These are phyloP conservation scores for Squalus acanthias DNA, from an alignment of 2,797 vertebrate genomes.

Conservation along the genomic window DNA sequence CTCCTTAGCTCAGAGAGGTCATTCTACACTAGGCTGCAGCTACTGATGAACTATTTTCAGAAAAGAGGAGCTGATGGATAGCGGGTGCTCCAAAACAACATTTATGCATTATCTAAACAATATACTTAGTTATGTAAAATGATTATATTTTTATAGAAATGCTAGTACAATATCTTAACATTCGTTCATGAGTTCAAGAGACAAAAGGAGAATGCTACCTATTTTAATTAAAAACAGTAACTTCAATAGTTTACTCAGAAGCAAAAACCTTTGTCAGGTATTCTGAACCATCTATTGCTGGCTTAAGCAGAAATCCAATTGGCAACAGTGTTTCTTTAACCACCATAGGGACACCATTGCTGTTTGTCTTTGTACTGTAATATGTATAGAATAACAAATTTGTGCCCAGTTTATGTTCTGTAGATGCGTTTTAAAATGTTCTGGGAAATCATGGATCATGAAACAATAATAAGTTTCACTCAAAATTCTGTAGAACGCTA, in stretches of 20 bases:
- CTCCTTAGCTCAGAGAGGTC: not conserved
- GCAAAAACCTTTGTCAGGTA: not conserved
- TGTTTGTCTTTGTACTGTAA: not conserved
- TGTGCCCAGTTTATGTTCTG: not conserved
- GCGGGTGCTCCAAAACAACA: not conserved
- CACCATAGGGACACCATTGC: not conserved
- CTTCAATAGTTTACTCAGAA: not conserved
- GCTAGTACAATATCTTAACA: not conserved
- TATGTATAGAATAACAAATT: not conserved
- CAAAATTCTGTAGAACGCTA: not conserved
- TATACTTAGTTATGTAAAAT: not conserved
- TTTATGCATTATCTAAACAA: not conserved
- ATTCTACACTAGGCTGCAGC: not conserved
- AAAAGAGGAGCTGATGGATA: not conserved
- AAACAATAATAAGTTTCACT: slow-evolving; percentile 15
- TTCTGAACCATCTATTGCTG: not conserved
- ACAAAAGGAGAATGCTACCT: not conserved
- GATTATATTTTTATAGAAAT: not conserved
- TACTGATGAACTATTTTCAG: not conserved
- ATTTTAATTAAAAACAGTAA: not conserved
- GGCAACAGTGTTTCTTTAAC: not conserved
- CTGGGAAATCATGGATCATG: not conserved
- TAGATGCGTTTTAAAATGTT: not conserved
- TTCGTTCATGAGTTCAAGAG: not conserved
- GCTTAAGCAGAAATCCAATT: not conserved